Evolutionary conservation across 2,797 vertebrate species (phyloP), one percentile per base, ranked within the genome.

Genomic region (Sebastes paucispinis): DNA sequence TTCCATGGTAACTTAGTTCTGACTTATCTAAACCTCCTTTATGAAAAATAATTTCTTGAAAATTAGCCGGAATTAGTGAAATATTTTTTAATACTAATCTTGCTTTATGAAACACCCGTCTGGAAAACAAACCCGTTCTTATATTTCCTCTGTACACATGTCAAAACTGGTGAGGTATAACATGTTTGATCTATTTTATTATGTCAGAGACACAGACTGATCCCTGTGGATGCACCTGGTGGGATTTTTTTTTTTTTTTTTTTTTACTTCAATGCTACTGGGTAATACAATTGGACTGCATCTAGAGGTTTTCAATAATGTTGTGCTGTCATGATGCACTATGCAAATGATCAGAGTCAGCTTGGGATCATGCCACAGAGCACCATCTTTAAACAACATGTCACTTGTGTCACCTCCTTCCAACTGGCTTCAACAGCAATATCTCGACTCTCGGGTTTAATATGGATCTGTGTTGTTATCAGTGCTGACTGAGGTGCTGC

Each of bases 331-430:
- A 39, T 8, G 20, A 75, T n/a, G 8, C 64, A 32, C 8, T 8
- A 3, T 59, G 55, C 3, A 60, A 36, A 60, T 32, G 29, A 20
- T 14, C 3, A 6, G 8, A 57, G 55, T 79, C 16, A 4, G 6
- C 9, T 39, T 65, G 31, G 73, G 69, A 72, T 59, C 32, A 22
- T 5, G 52, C 9, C 76, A 65, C 55, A 0, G 34, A 77, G 67
- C 76, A 69, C 62, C 60, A 69, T 74, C 74, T 91, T 87, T 85
- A 85, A 86, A 62, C 83, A 65, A 82, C 77, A 86, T 82, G 88
- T 43, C 69, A 47, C 59, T 83, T 75, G 39, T 69, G 79, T 85
- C 86, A 80, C 88, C 82, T 79, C 81, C 73, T 39, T 70, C 82
- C 55, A 27, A 65, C 69, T 59, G 82, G 36, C 31, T 73, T 68